phyloP scores from a whole-genome alignment of 2,797 vertebrate species.

The Busarellus nigricollis region DNA sequence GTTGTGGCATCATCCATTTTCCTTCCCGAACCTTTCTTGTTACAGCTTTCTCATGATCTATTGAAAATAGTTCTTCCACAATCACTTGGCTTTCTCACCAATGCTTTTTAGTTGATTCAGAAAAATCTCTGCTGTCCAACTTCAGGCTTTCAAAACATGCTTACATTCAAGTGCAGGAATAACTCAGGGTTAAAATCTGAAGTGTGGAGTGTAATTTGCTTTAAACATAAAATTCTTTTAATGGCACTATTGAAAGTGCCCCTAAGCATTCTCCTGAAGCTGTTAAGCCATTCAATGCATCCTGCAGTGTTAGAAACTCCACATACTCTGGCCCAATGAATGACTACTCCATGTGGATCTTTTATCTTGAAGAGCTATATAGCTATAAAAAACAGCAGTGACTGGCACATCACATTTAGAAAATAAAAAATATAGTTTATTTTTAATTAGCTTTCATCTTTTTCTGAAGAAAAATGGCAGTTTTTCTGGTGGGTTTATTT shows the following conservation, averaged over 20 bases:
- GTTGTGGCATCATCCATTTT: neutral
- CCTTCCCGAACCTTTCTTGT: neutral
- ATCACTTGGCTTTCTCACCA: neutral
- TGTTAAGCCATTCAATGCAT: slow-evolving; percentile 8
- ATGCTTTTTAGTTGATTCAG: neutral
- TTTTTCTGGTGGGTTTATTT: neutral
- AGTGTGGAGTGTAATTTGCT: neutral
- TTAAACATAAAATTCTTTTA: slow-evolving; percentile 13
- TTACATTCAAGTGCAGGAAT: neutral
- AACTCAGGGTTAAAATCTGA: neutral
- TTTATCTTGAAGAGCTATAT: neutral
- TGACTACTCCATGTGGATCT: neutral
- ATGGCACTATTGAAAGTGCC: neutral
- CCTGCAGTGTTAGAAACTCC: slow-evolving; percentile 2
- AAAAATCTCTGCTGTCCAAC: neutral
- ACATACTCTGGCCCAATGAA: neutral
- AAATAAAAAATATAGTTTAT: neutral
- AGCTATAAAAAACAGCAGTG: neutral
- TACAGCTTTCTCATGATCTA: neutral
- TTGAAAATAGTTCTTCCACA: neutral
- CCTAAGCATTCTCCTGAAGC: slow-evolving; percentile 14
- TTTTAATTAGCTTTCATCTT: neutral
- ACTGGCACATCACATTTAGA: neutral
- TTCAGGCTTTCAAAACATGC: neutral
- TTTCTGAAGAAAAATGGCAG: neutral